These are phyloP conservation scores for Lagorchestes hirsutus DNA, from an alignment of 2,797 vertebrate species.

Conservation along the genomic window DNA sequence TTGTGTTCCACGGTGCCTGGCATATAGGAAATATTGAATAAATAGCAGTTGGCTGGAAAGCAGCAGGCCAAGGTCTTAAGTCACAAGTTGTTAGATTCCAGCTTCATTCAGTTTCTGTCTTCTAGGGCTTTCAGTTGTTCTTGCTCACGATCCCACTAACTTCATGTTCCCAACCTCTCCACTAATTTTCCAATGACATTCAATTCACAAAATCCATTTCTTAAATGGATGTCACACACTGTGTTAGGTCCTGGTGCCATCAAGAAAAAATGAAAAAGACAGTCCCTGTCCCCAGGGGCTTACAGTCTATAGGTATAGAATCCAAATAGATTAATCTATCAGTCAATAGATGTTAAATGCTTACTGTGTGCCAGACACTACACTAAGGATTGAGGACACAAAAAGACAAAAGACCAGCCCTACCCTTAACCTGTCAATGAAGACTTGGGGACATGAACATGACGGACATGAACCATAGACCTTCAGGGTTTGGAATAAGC, in stretches of 20 bases:
- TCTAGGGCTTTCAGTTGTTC: neutral
- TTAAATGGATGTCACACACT: neutral
- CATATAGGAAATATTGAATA: neutral
- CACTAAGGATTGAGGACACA: neutral
- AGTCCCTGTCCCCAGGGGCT: neutral
- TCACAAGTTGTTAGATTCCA: neutral
- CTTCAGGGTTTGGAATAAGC: neutral
- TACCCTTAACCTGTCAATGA: neutral
- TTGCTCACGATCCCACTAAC: neutral
- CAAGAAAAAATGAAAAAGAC: neutral
- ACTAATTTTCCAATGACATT: neutral
- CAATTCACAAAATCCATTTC: neutral
- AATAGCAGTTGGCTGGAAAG: neutral
- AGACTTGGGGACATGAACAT: neutral
- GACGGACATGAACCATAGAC: neutral
- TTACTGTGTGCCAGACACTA: neutral
- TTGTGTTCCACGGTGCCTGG: neutral
- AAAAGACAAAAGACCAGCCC: neutral
- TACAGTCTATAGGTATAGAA: neutral
- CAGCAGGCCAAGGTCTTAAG: neutral
- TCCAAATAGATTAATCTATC: neutral
- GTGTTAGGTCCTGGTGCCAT: neutral
- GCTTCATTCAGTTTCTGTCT: neutral
- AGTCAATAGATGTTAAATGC: neutral
- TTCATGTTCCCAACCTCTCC: neutral